Evolutionary conservation across 2,888 invertebrate species (phyloP).

Genomic region (Drosophila seclusa): DNA sequence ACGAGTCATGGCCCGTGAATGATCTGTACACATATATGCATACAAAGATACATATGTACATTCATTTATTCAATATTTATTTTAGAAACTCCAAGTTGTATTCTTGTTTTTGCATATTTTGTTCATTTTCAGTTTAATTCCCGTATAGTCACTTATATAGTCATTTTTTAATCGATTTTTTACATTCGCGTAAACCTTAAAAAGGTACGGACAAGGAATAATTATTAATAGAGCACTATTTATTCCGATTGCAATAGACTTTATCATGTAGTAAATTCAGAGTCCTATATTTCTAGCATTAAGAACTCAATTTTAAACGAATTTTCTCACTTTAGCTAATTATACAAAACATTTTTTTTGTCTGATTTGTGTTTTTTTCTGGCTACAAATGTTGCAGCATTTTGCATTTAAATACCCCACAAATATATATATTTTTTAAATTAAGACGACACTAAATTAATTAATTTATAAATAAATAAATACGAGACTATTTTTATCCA

Average conservation of each 20-base stretch:
- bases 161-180: not conserved
- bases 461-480: not conserved
- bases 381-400: not conserved
- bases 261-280: too few species aligned
- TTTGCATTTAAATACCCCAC: not conserved
- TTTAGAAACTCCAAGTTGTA: not conserved
- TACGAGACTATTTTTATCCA: too few species aligned
- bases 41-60: not conserved
- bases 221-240: not conserved
- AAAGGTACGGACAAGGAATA: not conserved
- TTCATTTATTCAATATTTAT: not conserved
- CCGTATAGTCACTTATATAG: not conserved
- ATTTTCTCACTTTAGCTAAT: too few species aligned
- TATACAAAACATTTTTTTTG: not conserved
- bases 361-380: not conserved
- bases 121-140: not conserved
- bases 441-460: not conserved
- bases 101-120: not conserved
- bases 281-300: too few species aligned
- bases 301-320: too few species aligned
- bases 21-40: constrained; percentile 4
- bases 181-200: not conserved
- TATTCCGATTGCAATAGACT: too few species aligned
- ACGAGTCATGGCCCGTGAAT: constrained; percentile 31
- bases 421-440: too few species aligned